A percentile compares a stretch with the other conserved stretches of the same genome.
phyloP scores from a whole-genome alignment of 1,140 invertebrate genomes.

The Contarinia nasturtii region DNA sequence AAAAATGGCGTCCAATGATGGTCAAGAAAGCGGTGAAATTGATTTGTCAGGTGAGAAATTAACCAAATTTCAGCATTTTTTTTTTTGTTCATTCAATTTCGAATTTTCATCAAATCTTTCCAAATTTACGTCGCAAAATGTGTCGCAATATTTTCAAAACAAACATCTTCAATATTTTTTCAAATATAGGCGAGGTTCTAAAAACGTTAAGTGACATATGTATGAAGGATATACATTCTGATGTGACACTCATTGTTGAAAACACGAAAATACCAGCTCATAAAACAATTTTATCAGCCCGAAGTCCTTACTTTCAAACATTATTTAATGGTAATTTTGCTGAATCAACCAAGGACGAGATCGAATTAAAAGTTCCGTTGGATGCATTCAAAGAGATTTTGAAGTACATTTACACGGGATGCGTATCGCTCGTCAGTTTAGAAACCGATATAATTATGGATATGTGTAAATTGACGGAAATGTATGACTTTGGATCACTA shows the following conservation, averaged over 20 bases:
- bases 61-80: too few species aligned
- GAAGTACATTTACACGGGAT: neutral
- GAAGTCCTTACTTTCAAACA: neutral
- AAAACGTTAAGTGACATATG: neutral
- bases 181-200: neutral
- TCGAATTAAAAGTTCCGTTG: neutral
- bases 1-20: too few species aligned
- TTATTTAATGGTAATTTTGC: neutral
- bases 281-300: neutral
- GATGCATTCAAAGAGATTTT: neutral
- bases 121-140: too few species aligned
- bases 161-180: neutral
- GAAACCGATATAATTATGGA: neutral
- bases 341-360: neutral
- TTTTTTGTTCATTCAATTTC: too few species aligned
- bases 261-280: neutral
- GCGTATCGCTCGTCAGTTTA: neutral
- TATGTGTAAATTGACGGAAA: neutral
- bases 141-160: too few species aligned
- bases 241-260: neutral
- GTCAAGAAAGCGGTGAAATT: too few species aligned
- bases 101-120: too few species aligned
- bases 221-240: neutral
- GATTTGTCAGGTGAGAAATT: too few species aligned
- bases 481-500: neutral